Conservation (phyloP, 1,140 invertebrate genomes). For the Polypedilum vanderplanki region DNA sequence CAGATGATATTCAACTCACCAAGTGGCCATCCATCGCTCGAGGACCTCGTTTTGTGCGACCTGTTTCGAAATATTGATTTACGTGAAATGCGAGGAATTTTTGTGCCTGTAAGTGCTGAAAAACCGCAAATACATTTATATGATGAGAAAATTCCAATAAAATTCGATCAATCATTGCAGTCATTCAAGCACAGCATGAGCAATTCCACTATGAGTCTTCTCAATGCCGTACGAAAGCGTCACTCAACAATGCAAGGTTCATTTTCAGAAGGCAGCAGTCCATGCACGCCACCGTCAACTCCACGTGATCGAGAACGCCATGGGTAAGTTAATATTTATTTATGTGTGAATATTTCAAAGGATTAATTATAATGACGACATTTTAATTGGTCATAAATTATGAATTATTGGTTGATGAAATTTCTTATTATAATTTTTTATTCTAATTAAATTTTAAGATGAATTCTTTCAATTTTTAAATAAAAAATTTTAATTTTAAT, state of each 20-base stretch:
- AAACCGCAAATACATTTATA: background rate
- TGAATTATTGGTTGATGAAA: too few species aligned
- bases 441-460: too few species aligned
- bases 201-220: conserved; percentile 41
- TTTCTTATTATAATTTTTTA: too few species aligned
- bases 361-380: too few species aligned
- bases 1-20: conserved; percentile 70
- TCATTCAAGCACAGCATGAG: conserved; percentile 44
- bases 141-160: too few species aligned
- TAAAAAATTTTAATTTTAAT: too few species aligned
- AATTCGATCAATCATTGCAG: conserved; percentile 33
- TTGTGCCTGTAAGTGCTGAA: conserved; percentile 47
- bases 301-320: conserved; percentile 32
- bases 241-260: conserved; percentile 42
- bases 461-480: too few species aligned
- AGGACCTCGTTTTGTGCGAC: conserved; percentile 72
- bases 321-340: conserved; percentile 28
- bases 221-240: conserved; percentile 43
- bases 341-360: too few species aligned
- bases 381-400: too few species aligned
- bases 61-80: conserved; percentile 82
- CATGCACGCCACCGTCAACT: conserved; percentile 42
- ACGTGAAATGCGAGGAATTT: conserved; percentile 66
- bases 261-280: conserved; percentile 42
- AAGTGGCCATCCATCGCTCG: conserved; percentile 59